Evolutionary conservation across 2,888 invertebrate species (phyloP), one percentile per base, ranked within the genome.

Genomic region (Sisyra nigra): DNA sequence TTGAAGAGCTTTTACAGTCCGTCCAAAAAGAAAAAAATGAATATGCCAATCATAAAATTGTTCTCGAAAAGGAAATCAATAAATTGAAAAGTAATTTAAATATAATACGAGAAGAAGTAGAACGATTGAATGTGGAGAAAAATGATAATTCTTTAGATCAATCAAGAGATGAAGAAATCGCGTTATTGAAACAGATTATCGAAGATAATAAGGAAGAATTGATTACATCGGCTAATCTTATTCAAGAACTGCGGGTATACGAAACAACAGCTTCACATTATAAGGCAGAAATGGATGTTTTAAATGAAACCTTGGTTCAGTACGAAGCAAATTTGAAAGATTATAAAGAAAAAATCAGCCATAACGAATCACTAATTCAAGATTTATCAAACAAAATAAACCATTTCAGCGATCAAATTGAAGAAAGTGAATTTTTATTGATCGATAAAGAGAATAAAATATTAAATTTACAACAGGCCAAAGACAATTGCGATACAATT

Each of bases 281-380:
- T 7, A 24, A 24, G 7, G 3, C 24, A 24, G 24, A 24, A 24
- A 24, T 24, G 24, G 24, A 24, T 7, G 24, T 24, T 24, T 53
- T 72, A 13, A 71, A 72, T 55, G 62, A 63, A 47, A 59, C 67
- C 9, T 62, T 73, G 4, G 65, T 66, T 44, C 68, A 67, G 51
- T 69, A 71, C 53, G 61, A 63, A 19, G 65, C 69, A 46, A 59
- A 70, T 47, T 57, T 71, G 2, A 63, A 68, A 52, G 63, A 68
- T 4, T 62, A 73, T 19, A 71, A 74, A 52, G 66, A 66, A 50
- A 71, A 72, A 60, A 64, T 73, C 46, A 50, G 61, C 4, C 70
- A 58, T 65, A 76, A 61, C 46, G 59, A 57, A 9, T 69, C 72
- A 50, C 69, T 75, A 1, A 74, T 79, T 40, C 69, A 71, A 46